Percentiles rank a stretch among this genome's conserved stretches.
Conservation (phyloP, 2,113 vertebrate species). For the Notiomystis cincta region DNA sequence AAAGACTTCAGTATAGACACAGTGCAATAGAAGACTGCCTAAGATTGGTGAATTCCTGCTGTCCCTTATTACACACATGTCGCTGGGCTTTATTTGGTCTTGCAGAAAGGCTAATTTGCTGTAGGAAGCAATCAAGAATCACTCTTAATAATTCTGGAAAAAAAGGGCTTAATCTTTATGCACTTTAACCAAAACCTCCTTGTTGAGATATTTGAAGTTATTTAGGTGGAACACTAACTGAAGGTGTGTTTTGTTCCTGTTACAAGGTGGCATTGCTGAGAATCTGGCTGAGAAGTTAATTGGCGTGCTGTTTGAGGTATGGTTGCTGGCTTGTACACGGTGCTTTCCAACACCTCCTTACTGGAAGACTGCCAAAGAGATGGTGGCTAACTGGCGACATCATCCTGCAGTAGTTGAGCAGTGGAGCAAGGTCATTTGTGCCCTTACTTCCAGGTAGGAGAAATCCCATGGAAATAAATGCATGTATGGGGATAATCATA, state of each 20-base stretch:
- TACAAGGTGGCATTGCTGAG: constrained; percentile 89
- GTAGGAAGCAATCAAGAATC: background rate
- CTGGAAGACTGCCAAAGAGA: constrained; percentile 95
- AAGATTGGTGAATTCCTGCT: background rate
- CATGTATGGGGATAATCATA: fast-evolving
- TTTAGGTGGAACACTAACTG: background rate
- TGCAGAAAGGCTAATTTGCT: background rate
- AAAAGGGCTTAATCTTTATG: background rate
- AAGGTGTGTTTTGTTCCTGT: constrained; percentile 31
- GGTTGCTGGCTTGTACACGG: constrained; percentile 88
- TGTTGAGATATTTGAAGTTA: background rate
- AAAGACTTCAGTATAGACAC: background rate
- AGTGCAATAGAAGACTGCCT: background rate
- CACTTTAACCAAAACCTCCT: background rate
- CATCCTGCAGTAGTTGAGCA: constrained; percentile 96
- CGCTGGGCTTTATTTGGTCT: background rate
- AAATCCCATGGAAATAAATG: background rate
- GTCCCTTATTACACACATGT: fast-evolving
- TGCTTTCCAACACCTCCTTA: constrained; percentile 96
- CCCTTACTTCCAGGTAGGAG: constrained; percentile 89
- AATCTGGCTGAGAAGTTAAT: constrained; percentile 91
- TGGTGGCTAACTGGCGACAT: constrained; percentile 97
- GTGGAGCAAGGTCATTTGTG: constrained; percentile 94
- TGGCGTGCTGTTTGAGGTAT: constrained; percentile 93
- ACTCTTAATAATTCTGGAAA: background rate